Evolutionary conservation across 1,140 invertebrate species (phyloP), one percentile per base, ranked within the genome.

Genomic region (Plutomurus gul): DNA sequence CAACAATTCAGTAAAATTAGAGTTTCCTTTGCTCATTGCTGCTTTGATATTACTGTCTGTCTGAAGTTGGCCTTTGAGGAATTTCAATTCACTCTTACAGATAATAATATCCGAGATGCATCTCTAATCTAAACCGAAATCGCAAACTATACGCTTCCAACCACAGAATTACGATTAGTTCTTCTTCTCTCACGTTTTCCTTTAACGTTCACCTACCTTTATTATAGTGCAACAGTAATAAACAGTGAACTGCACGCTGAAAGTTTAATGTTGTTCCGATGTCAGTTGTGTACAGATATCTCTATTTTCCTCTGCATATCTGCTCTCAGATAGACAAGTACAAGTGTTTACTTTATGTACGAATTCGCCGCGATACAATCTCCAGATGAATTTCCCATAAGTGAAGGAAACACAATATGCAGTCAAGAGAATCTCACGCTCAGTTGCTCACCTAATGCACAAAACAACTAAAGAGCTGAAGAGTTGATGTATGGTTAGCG

Each of bases 321-420:
- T 33, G n/a, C n/a, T 65, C 27, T 25, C 18, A 27, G 13, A 33
- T 16, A 33, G 56, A 25, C 25, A 65, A 65, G 13, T 33, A 65
- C 56, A 65, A 65, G 56, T 65, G 56, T 65, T 65, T 65, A 65
- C 56, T 65, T 65, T 65, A 65, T 30, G 22, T 36, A 65, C 56
- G 36, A 36, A 65, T 65, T 65, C 18, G 36, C 36, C 27, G 27
- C 18, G 27, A 65, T 65, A 65, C n/a, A n/a, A n/a, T n/a, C n/a
- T n/a, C n/a, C n/a, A n/a, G n/a, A n/a, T n/a, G n/a, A n/a, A n/a
- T n/a, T n/a, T n/a, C n/a, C n/a, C n/a, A n/a, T n/a, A n/a, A n/a
- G n/a, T n/a, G n/a, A n/a, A n/a, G n/a, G n/a, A n/a, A n/a, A n/a
- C n/a, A n/a, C n/a, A n/a, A n/a, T n/a, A n/a, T n/a, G n/a, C n/a